phyloP scores from a whole-genome alignment of 2,797 vertebrate genomes.

The Cyclopterus lumpus region DNA sequence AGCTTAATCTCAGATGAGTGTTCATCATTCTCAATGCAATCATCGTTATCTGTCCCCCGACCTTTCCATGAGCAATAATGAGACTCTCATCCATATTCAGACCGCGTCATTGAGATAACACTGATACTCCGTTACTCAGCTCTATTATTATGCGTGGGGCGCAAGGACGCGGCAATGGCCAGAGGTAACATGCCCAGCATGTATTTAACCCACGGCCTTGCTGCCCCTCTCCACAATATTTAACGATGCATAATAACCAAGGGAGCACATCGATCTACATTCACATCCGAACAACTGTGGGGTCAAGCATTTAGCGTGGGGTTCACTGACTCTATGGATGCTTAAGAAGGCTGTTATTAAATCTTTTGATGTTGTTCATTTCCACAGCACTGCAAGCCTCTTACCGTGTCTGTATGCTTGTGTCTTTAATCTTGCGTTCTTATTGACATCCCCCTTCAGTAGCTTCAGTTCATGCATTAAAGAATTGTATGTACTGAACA shows the following conservation, averaged over 20 bases:
- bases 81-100: slow-evolving; percentile 66
- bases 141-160: slow-evolving; percentile 50
- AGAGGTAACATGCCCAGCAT: no score
- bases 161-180: slow-evolving; percentile 38
- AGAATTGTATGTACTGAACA: not conserved
- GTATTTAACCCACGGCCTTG: no score
- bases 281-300: slow-evolving; percentile 11
- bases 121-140: slow-evolving; percentile 55
- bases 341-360: not conserved
- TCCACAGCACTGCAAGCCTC: not conserved
- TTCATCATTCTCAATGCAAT: slow-evolving; percentile 51
- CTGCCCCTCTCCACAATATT: slow-evolving; percentile 2
- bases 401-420: not conserved
- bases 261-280: slow-evolving; percentile 33
- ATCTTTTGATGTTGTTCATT: slow-evolving; percentile 8
- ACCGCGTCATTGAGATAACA: slow-evolving; percentile 49
- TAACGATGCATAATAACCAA: slow-evolving; percentile 25
- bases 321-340: slow-evolving; percentile 17
- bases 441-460: not conserved
- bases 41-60: slow-evolving; percentile 37
- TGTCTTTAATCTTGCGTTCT: not conserved
- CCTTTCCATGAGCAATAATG: slow-evolving; percentile 46
- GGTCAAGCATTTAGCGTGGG: slow-evolving; percentile 18
- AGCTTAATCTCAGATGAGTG: slow-evolving; percentile 33
- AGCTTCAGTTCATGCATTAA: no score